Conservation (phyloP, 2,113 vertebrate genomes). For the Rhinoderma darwinii region DNA sequence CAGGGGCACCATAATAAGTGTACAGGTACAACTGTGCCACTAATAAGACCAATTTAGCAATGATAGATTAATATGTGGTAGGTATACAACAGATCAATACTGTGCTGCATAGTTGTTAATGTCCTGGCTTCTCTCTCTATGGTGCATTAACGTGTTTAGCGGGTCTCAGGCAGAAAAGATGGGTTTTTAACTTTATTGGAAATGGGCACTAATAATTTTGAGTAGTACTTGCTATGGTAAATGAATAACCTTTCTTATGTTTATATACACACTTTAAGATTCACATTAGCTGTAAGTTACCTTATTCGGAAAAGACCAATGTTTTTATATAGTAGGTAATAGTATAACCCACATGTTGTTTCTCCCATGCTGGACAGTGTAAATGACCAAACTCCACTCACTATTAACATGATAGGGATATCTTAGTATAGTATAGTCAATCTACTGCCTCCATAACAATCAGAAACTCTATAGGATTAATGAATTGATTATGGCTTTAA, state of each 20-base stretch:
- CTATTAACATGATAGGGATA: not conserved
- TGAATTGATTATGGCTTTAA: not conserved
- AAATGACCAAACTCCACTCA: not conserved
- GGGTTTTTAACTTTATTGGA: not conserved
- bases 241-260: not conserved
- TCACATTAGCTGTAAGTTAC: no score
- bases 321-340: not conserved
- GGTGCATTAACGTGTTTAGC: no score
- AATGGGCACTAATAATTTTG: not conserved
- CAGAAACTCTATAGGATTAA: not conserved
- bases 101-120: not conserved
- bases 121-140: no score
- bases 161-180: not conserved
- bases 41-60: no score
- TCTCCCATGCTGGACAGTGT: not conserved
- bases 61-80: not conserved
- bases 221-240: not conserved
- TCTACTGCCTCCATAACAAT: not conserved
- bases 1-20: not conserved
- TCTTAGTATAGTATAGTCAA: not conserved
- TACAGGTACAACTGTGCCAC: not conserved
- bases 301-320: not conserved
- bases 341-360: not conserved
- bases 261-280: not conserved
- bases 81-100: not conserved